These are phyloP conservation scores for Drosophila cyrtoloma DNA, from an alignment of 2,888 invertebrate species.

Conservation along the genomic window DNA sequence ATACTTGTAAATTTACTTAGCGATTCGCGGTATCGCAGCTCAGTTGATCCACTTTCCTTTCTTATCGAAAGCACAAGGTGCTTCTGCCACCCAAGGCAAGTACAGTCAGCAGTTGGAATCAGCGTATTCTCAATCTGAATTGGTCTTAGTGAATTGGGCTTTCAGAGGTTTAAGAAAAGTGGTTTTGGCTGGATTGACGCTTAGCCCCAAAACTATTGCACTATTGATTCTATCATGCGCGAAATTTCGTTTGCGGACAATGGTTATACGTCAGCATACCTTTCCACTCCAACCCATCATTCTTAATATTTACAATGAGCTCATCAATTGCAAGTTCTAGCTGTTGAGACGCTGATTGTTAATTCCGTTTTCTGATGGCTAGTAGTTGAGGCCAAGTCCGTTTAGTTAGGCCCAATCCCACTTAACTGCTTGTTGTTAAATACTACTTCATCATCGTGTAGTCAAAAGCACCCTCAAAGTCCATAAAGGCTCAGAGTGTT, in stretches of 20 bases:
- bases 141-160: no score
- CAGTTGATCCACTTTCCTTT: not conserved
- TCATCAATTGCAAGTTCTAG: no score
- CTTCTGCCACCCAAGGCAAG: not conserved
- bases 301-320: no score
- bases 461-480: not conserved
- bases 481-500: not conserved
- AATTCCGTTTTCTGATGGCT: no score
- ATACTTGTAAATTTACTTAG: not conserved
- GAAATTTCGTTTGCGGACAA: not conserved
- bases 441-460: not conserved
- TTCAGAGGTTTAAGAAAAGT: not conserved
- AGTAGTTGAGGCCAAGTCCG: no score
- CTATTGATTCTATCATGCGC: not conserved
- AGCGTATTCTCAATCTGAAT: not conserved
- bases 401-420: no score
- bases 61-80: no score
- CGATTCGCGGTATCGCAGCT: not conserved
- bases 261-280: not conserved
- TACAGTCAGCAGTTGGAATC: not conserved
- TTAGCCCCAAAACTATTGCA: not conserved
- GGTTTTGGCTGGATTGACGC: not conserved
- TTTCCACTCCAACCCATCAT: no score
- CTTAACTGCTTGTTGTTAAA: no score
- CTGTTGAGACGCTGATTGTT: no score